A percentile compares a stretch with the other conserved stretches of the same genome.
Evolutionary conservation across 2,113 vertebrate genomes (phyloP).

Genomic region (Pterophyllum scalare): DNA sequence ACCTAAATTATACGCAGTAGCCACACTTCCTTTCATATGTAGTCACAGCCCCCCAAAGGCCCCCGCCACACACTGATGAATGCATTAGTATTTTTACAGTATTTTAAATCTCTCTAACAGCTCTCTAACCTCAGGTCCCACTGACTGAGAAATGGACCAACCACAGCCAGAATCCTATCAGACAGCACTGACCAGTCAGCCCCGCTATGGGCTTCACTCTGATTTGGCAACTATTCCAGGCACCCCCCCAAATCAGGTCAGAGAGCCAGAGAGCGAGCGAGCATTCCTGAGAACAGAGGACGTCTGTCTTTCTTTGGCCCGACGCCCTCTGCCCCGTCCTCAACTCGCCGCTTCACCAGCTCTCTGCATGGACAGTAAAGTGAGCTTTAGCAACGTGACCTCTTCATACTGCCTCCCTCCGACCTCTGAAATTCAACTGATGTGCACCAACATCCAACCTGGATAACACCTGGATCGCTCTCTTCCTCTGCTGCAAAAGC

Average conservation of each 20-base stretch:
- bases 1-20: too few species aligned
- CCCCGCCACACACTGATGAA: too few species aligned
- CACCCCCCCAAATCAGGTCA: constrained; percentile 6
- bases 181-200: background rate
- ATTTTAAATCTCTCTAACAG: background rate
- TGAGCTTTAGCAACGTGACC: background rate
- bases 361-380: constrained; percentile 19
- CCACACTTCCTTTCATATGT: too few species aligned
- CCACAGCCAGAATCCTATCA: background rate
- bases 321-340: constrained; percentile 36
- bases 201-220: background rate
- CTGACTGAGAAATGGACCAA: background rate
- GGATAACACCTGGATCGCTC: background rate
- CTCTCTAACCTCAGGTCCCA: too few species aligned
- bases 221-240: background rate
- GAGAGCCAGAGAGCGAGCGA: constrained; percentile 8
- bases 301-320: constrained; percentile 55
- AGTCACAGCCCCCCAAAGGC: too few species aligned
- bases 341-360: constrained; percentile 27
- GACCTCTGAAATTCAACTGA: background rate
- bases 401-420: too few species aligned
- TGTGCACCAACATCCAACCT: background rate
- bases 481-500: background rate
- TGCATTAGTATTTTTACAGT: too few species aligned
- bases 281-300: constrained; percentile 69